These are phyloP conservation scores for Theretra japonica DNA, from an alignment of 2,888 invertebrate genomes.

Conservation along the genomic window DNA sequence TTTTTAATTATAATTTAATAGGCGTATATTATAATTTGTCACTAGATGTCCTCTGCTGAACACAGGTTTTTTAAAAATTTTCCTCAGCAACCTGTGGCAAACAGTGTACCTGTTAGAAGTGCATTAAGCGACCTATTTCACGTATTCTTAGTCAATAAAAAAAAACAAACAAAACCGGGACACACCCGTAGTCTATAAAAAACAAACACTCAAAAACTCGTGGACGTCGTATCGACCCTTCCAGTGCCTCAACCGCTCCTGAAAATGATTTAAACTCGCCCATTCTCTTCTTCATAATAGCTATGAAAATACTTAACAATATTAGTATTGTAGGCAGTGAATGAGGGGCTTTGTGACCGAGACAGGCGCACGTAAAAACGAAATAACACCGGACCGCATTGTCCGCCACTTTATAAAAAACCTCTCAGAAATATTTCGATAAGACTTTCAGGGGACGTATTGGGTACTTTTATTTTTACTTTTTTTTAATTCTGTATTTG, in stretches of 20 bases:
- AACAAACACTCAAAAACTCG: neutral
- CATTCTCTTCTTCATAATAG: conserved; percentile 26
- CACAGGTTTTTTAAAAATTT: too few relatives aligned
- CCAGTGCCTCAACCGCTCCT: conserved; percentile 8
- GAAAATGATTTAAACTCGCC: conserved; percentile 19
- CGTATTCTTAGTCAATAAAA: too few relatives aligned
- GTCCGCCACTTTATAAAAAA: conserved; percentile 50
- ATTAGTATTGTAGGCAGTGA: conserved; percentile 51
- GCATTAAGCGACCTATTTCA: too few relatives aligned
- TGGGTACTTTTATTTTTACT: neutral
- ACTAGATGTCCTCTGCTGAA: too few relatives aligned
- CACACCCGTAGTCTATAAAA: neutral
- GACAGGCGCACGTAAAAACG: conserved; percentile 50
- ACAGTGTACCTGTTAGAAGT: too few relatives aligned
- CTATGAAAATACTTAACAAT: conserved; percentile 53
- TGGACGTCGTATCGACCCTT: conserved; percentile 11
- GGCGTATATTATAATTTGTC: too few relatives aligned
- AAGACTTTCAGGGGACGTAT: conserved; percentile 40
- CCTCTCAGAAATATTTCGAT: conserved; percentile 51
- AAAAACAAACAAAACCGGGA: neutral
- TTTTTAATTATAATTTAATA: too few relatives aligned
- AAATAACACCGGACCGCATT: conserved; percentile 47
- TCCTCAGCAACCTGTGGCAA: too few relatives aligned
- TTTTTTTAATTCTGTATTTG: too few relatives aligned
- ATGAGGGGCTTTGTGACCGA: conserved; percentile 50